These are phyloP conservation scores for Epinotia nisella DNA, from an alignment of 2,888 invertebrate genomes.

Conservation along the genomic window DNA sequence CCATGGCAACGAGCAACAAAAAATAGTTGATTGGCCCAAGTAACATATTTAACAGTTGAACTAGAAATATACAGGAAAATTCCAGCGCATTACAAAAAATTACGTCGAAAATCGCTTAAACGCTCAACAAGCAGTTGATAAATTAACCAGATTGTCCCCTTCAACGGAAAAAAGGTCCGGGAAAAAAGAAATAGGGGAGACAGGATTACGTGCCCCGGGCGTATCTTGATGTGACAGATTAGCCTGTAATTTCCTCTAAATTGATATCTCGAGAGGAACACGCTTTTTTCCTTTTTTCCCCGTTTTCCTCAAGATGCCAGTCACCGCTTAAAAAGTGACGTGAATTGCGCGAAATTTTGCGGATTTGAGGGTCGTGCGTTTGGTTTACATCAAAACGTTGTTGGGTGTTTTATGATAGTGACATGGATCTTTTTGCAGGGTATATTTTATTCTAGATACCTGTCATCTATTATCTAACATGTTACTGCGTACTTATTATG, in stretches of 20 bases:
- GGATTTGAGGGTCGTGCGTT: constrained; percentile 32
- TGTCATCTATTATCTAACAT: too few species aligned
- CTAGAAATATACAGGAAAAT: constrained; percentile 1
- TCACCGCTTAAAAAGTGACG: constrained; percentile 70
- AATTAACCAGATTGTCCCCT: constrained; percentile 76
- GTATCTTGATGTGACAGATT: constrained; percentile 82
- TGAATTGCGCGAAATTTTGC: constrained; percentile 56
- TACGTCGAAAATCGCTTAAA: constrained; percentile 43
- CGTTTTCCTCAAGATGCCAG: constrained; percentile 64
- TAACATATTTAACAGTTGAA: neutral
- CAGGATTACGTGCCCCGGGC: constrained; percentile 71
- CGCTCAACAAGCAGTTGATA: constrained; percentile 73
- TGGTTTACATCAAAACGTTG: constrained; percentile 3
- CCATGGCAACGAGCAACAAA: too few species aligned
- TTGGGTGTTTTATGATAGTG: neutral
- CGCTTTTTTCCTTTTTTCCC: constrained; percentile 59
- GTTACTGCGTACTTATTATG: too few species aligned
- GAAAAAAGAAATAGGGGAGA: constrained; percentile 70
- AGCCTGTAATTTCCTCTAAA: constrained; percentile 81
- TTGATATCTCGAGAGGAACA: constrained; percentile 80
- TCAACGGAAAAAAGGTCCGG: constrained; percentile 52
- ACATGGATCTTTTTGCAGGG: constrained; percentile 3
- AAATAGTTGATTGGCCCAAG: too few species aligned
- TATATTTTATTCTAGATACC: too few species aligned
- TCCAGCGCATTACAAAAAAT: constrained; percentile 29